Evolutionary conservation across 1,140 invertebrate species (phyloP).

Genomic region (Onthophagus taurus): DNA sequence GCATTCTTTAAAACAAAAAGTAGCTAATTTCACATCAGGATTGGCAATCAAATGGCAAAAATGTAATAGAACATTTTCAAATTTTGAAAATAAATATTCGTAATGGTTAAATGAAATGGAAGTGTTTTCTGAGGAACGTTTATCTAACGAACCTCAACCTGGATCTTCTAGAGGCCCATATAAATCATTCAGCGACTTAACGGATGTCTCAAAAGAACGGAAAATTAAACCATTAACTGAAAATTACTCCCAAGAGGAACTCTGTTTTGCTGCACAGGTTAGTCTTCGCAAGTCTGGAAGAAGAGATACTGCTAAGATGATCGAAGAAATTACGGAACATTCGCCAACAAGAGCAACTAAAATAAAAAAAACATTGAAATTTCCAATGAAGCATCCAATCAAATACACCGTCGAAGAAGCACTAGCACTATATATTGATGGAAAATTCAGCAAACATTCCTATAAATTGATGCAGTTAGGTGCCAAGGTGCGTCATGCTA

Average conservation of each 20-base stretch:
- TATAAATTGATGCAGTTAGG: background rate
- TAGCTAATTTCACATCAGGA: too few species aligned
- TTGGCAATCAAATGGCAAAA: too few species aligned
- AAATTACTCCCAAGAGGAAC: background rate
- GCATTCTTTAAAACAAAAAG: too few species aligned
- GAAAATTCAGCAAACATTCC: background rate
- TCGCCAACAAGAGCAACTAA: background rate
- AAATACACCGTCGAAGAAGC: background rate
- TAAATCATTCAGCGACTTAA: slow-evolving; percentile 4
- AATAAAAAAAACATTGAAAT: background rate
- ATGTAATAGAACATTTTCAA: too few species aligned
- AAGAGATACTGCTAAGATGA: background rate
- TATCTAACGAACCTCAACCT: too few species aligned
- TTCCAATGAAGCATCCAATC: background rate
- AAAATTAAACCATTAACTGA: background rate
- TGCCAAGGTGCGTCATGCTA: background rate
- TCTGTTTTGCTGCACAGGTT: background rate
- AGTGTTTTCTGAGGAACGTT: too few species aligned
- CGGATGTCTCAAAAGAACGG: slow-evolving; percentile 6
- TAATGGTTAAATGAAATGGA: too few species aligned
- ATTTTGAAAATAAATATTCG: too few species aligned
- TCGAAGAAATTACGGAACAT: background rate
- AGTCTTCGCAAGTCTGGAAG: background rate
- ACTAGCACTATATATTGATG: background rate
- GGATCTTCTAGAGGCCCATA: too few species aligned